These are phyloP conservation scores for Ferdinandea cuprea DNA, from an alignment of 2,888 invertebrate genomes.

Conservation along the genomic window DNA sequence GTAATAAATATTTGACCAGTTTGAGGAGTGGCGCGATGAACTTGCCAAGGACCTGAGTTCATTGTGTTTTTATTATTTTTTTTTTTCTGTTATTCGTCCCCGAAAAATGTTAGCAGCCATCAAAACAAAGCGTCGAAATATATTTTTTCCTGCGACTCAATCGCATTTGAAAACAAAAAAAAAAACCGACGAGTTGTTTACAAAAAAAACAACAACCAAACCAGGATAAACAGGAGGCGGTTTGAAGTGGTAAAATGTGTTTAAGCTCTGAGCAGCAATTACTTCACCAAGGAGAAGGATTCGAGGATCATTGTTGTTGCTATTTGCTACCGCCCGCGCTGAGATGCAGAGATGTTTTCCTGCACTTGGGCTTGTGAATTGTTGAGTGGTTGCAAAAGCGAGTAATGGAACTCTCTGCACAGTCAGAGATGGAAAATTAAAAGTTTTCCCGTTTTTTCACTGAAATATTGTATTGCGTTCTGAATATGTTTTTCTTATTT, in stretches of 20 bases:
- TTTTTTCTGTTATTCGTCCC: slow-evolving; percentile 1
- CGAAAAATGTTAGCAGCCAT: slow-evolving; percentile 29
- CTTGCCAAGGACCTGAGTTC: slow-evolving; percentile 52
- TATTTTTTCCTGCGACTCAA: slow-evolving; percentile 71
- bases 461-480: slow-evolving; percentile 65
- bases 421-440: slow-evolving; percentile 69
- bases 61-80: slow-evolving; percentile 38
- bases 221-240: slow-evolving; percentile 50
- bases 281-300: slow-evolving; percentile 70
- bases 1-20: slow-evolving; percentile 71
- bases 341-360: slow-evolving; percentile 54
- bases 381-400: slow-evolving; percentile 60
- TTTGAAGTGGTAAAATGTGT: slow-evolving; percentile 73
- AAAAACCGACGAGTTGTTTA: slow-evolving; percentile 43
- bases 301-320: slow-evolving; percentile 70
- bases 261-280: slow-evolving; percentile 74
- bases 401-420: slow-evolving; percentile 65
- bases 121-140: slow-evolving; percentile 71
- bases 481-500: slow-evolving; percentile 29
- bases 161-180: slow-evolving; percentile 63
- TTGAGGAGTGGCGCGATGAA: slow-evolving; percentile 42
- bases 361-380: slow-evolving; percentile 63
- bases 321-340: slow-evolving; percentile 46
- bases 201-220: slow-evolving; percentile 27
- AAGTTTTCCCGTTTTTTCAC: slow-evolving; percentile 59